A percentile compares a stretch with the other conserved stretches of the same genome.
Conservation (phyloP, 2,888 invertebrate genomes). For the Coelopa pilipes region DNA sequence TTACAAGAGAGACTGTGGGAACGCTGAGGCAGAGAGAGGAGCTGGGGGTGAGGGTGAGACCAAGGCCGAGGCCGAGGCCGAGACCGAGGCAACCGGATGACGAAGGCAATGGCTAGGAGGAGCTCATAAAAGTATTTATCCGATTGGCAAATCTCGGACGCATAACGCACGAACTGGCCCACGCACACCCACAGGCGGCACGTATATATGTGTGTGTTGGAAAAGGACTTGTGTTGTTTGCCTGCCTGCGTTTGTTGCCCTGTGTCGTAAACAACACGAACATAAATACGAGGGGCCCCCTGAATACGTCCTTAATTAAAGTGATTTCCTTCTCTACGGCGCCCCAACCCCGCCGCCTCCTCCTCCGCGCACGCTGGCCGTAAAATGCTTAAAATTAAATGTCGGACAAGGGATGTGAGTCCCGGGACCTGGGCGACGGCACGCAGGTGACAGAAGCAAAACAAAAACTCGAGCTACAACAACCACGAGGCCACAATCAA, state of each 20-base stretch:
- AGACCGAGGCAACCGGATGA: too few species aligned
- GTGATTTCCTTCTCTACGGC: constrained; percentile 41
- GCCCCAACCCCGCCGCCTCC: not conserved
- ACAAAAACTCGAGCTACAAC: not conserved
- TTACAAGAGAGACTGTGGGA: not conserved
- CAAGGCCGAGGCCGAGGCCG: too few species aligned
- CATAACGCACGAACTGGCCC: too few species aligned
- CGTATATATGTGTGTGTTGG: too few species aligned
- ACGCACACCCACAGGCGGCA: not conserved
- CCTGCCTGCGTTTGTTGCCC: not conserved
- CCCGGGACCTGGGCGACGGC: not conserved
- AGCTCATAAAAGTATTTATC: constrained; percentile 21
- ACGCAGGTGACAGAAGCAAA: not conserved
- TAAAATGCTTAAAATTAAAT: constrained; percentile 12
- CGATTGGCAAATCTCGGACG: constrained; percentile 11
- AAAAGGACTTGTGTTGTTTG: constrained; percentile 5
- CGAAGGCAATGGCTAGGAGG: too few species aligned
- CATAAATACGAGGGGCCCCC: constrained; percentile 1
- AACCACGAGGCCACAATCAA: not conserved
- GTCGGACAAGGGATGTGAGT: too few species aligned
- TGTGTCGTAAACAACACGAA: not conserved
- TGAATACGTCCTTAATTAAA: constrained; percentile 45
- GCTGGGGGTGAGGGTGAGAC: too few species aligned
- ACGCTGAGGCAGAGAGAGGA: not conserved
- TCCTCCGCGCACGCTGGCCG: not conserved